A percentile compares a stretch with the other conserved stretches of the same genome.
Conservation (phyloP, 2,888 invertebrate genomes). For the Cylindroiulus punctatus region DNA sequence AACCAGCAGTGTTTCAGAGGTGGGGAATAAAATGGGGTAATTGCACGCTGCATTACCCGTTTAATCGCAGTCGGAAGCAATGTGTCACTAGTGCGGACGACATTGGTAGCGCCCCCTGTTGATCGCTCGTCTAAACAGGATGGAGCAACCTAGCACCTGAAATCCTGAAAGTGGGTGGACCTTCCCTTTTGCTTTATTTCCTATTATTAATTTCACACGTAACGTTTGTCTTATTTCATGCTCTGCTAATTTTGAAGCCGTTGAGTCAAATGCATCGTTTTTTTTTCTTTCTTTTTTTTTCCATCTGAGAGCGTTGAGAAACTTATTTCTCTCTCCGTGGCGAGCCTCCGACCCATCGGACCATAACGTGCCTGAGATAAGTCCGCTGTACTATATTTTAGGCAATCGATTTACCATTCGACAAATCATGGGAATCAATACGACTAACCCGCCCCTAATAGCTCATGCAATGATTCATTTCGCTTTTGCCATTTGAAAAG, state of each 20-base stretch:
- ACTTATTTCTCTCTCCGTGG: slow-evolving; percentile 23
- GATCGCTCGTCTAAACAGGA: not conserved
- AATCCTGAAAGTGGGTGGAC: not conserved
- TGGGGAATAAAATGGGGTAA: slow-evolving; percentile 3
- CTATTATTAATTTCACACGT: slow-evolving; percentile 42
- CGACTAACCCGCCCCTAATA: slow-evolving; percentile 31
- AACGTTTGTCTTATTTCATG: slow-evolving; percentile 42
- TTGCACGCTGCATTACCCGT: slow-evolving; percentile 9
- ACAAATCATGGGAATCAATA: slow-evolving; percentile 38
- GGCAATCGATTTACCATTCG: slow-evolving; percentile 11
- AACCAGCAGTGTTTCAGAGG: not conserved
- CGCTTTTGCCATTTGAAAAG: not conserved
- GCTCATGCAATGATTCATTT: not conserved
- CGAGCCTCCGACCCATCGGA: slow-evolving; percentile 22
- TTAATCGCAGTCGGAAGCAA: not conserved
- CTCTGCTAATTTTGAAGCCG: slow-evolving; percentile 31
- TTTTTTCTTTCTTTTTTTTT: not conserved
- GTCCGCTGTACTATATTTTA: not conserved
- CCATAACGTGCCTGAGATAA: slow-evolving; percentile 17
- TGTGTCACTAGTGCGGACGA: not conserved
- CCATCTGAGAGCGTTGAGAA: slow-evolving; percentile 3
- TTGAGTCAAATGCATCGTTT: slow-evolving; percentile 17
- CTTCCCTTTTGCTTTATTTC: not conserved
- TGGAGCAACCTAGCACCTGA: not conserved
- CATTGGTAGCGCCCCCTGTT: not conserved